A percentile compares a stretch with the other conserved stretches of the same genome.
Evolutionary conservation across 2,113 vertebrate species (phyloP).

Genomic region (Channa maculata): DNA sequence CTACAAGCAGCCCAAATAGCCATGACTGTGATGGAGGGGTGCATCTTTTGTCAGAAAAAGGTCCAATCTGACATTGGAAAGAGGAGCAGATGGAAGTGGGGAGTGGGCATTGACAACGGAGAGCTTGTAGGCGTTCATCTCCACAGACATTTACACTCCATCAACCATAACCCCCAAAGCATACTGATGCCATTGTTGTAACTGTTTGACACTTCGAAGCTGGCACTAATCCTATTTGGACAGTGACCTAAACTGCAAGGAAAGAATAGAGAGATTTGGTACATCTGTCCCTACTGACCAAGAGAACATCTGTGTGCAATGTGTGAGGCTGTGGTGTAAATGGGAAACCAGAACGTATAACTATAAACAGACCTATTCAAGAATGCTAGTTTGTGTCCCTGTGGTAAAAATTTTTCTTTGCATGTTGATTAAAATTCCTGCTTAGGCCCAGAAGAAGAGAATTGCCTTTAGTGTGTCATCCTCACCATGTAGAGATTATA

Average conservation of each 20-base stretch:
- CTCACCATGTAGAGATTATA: slow-evolving; percentile 33
- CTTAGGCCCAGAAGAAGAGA: slow-evolving; percentile 35
- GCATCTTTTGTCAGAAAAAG: slow-evolving; percentile 52
- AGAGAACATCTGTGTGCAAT: slow-evolving; percentile 51
- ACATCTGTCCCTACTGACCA: slow-evolving; percentile 53
- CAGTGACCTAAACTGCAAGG: slow-evolving; percentile 67
- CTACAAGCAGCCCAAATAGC: slow-evolving; percentile 32
- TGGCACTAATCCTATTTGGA: slow-evolving; percentile 75
- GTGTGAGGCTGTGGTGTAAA: slow-evolving; percentile 19
- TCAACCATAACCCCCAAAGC: slow-evolving; percentile 65
- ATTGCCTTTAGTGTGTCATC: slow-evolving; percentile 38
- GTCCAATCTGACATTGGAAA: slow-evolving; percentile 37
- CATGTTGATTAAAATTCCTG: slow-evolving; percentile 39
- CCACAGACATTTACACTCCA: slow-evolving; percentile 65
- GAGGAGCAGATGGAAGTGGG: slow-evolving; percentile 65
- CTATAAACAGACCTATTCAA: slow-evolving; percentile 13
- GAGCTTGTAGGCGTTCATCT: slow-evolving; percentile 58
- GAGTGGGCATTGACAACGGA: slow-evolving; percentile 55
- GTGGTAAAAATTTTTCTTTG: slow-evolving; percentile 35
- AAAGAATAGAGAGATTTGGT: slow-evolving; percentile 52
- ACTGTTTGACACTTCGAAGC: slow-evolving; percentile 75
- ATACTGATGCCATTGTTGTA: slow-evolving; percentile 68
- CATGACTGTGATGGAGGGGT: slow-evolving; percentile 39
- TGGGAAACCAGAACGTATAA: slow-evolving; percentile 20
- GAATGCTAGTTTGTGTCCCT: slow-evolving; percentile 25